phyloP scores from a whole-genome alignment of 2,113 vertebrate species.

The Calyptomena viridis region DNA sequence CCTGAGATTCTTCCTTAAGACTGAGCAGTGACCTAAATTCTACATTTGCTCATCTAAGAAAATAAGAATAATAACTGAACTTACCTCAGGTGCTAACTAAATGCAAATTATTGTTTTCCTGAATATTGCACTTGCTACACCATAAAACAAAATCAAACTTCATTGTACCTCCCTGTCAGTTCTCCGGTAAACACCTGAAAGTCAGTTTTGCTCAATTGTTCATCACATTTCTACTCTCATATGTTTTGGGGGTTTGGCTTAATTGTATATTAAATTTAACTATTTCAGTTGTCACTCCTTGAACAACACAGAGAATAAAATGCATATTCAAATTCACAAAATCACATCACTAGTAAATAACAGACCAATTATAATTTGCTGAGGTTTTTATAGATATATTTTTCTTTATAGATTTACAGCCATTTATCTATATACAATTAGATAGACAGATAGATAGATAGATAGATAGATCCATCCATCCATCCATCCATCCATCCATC shows the following conservation, averaged over 20 bases:
- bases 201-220: neutral
- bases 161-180: neutral
- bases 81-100: neutral
- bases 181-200: neutral
- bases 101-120: neutral
- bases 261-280: neutral
- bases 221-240: neutral
- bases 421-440: neutral
- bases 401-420: neutral
- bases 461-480: too few species aligned
- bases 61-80: neutral
- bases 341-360: neutral
- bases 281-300: neutral
- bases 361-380: neutral
- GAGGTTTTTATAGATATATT: neutral
- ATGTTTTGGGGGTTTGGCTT: fast-evolving
- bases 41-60: neutral
- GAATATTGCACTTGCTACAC: neutral
- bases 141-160: neutral
- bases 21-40: neutral
- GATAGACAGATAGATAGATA: neutral
- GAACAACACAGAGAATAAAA: neutral
- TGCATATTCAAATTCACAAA: neutral
- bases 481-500: neutral
- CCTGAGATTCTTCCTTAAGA: neutral